Evolutionary conservation across 2,888 invertebrate species (phyloP), one percentile per base, ranked within the genome.

Genomic region (Mesoligia furuncula): DNA sequence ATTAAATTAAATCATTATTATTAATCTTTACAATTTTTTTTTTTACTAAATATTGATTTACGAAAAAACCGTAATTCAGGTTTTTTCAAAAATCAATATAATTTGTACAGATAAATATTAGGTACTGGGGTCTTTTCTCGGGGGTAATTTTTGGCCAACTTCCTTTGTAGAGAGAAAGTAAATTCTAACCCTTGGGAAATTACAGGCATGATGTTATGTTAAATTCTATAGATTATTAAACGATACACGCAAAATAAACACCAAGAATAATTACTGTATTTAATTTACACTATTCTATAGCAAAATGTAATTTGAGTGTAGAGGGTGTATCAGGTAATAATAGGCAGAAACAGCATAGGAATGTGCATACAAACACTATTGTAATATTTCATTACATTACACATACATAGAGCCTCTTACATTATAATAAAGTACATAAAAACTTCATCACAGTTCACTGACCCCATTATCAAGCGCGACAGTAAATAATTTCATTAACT

Each of bases 391-490:
- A 31, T 68, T 73, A 51, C 17, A 54, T 27, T 59, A 27, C 4
- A 57, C 24, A 5, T 65, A 65, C 11, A 45, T 20, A 59, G 0
- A 59, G 1, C 6, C 54, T 31, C 45, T 36, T 73, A 45, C 5
- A 5, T 57, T 45, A n/a, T 20, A 42, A 27, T 59, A 69, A 71
- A 81, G 13, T 51, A 70, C 45, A 67, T 70, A 73, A 79, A 85
- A 88, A 80, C 36, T 48, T 68, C 66, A 75, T 76, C 65, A 62
- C 13, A 77, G 90, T 89, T 89, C 83, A 86, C 73, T 80, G 85
- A 90, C 87, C 91, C 75, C 66, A n/a, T 90, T 91, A 92, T 91
- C 88, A 69, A 57, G 54, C 67, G 62, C 31, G 61, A 51, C 67
- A 66, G 62, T 81, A 67, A 83, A 39, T 81, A 79, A 82, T 73